phyloP scores from a whole-genome alignment of 2,113 vertebrate species.

The Lepus americanus region DNA sequence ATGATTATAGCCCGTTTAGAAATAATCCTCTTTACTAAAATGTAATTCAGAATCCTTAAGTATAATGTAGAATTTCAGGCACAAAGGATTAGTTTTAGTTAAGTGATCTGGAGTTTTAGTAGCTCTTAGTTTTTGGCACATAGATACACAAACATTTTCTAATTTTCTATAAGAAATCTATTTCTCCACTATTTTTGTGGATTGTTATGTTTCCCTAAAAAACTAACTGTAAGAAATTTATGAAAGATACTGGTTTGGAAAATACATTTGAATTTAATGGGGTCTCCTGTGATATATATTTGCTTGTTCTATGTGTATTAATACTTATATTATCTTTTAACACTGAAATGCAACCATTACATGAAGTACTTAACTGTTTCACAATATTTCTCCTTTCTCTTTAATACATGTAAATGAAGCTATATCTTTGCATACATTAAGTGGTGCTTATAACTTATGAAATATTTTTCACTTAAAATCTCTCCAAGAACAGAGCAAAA shows the following conservation, averaged over 20 bases:
- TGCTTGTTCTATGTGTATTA: slow-evolving; percentile 41
- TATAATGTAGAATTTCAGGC: slow-evolving; percentile 45
- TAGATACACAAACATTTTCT: not conserved
- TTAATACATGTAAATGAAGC: slow-evolving; percentile 28
- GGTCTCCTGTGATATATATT: not conserved
- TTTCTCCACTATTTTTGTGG: slow-evolving; percentile 6
- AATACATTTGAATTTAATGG: slow-evolving; percentile 38
- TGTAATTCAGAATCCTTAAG: not conserved
- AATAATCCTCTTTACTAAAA: slow-evolving; percentile 62
- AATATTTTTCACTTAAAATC: slow-evolving; percentile 30
- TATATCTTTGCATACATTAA: not conserved
- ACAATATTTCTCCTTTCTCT: not conserved
- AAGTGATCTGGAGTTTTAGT: slow-evolving; percentile 25
- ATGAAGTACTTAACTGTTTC: slow-evolving; percentile 42
- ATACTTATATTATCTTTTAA: slow-evolving; percentile 19
- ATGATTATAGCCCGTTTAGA: slow-evolving; percentile 26
- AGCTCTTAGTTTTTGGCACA: slow-evolving; percentile 2
- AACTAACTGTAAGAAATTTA: slow-evolving; percentile 2
- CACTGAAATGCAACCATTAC: not conserved
- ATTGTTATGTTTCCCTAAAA: not conserved
- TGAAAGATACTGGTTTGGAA: slow-evolving; percentile 22
- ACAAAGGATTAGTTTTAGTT: slow-evolving; percentile 38
- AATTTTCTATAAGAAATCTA: slow-evolving; percentile 19
- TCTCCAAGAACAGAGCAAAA: slow-evolving; percentile 43
- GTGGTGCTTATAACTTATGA: slow-evolving; percentile 9